Base-by-base conservation (phyloP, 2,113 vertebrate species). In the Callospermophilus lateralis region DNA sequence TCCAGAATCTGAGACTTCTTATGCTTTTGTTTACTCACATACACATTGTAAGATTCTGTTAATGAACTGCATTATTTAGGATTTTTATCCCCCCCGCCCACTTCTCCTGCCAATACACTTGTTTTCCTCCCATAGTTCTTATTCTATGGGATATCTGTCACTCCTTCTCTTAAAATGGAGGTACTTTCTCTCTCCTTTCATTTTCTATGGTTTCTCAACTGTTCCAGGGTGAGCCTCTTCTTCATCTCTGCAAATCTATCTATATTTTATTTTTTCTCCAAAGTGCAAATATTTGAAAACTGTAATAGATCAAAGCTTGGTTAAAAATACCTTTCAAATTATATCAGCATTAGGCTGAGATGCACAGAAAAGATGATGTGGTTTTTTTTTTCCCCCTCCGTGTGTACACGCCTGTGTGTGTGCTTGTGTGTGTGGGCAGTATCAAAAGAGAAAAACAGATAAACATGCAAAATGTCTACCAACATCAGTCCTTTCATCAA, bases 201-300 rank as follows among this genome's bases (percentile, higher is more conserved):
- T 94, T 97, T 97, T 93, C 86, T 94, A 84, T 70, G 45, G 81
- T 96, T 93, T 96, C 95, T 89, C 83, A 97, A 94, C 55, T 97
- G 70, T 97, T 97, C 83, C 87, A 90, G 76, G 73, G 83, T 42
- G 32, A 51, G 73, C 90, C 80, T 96, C 93, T 88, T 95, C 53
- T 96, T 97, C 92, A 15, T 22, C 94, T 98, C 58, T 96, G 80
- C 97, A 98, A 98, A 98, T 98, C 97, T 98, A 58, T 76, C 24
- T 84, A 6, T 79, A 63, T 74, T 94, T 96, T 93, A 90, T 83
- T 97, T 96, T 70, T 90, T 74, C 93, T 97, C 89, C 93, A 98
- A 98, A 96, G 92, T 97, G 83, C 95, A 98, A 97, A 98, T 98
- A 98, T 97, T 97, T 98, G 83, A 97, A 96, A 90, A 89, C 97